Conservation (phyloP, 2,797 vertebrate species). For the Acanthurus leucopareius region DNA sequence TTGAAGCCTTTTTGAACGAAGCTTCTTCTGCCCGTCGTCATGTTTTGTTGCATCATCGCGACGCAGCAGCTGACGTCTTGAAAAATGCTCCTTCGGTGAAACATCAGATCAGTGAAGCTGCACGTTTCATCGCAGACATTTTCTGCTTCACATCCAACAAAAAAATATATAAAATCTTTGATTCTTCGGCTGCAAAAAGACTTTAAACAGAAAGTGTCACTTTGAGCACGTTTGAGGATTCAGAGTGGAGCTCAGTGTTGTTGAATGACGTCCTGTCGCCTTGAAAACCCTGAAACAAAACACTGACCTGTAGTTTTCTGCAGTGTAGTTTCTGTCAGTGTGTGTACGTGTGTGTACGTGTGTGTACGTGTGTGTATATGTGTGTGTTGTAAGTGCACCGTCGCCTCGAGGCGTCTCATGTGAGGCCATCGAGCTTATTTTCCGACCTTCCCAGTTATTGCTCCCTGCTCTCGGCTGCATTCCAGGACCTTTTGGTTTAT, state of each 20-base stretch:
- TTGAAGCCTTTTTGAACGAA: too few relatives aligned
- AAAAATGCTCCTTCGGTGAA: neutral
- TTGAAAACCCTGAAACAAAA: conserved; percentile 21
- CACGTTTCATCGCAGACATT: neutral
- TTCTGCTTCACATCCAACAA: neutral
- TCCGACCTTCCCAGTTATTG: conserved; percentile 55
- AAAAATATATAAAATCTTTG: too few relatives aligned
- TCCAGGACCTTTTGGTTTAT: conserved; percentile 43
- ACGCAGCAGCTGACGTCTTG: neutral
- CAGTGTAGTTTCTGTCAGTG: too few relatives aligned
- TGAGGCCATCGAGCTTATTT: conserved; percentile 50
- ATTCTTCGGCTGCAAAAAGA: too few relatives aligned
- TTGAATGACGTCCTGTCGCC: neutral
- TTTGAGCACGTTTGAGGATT: neutral
- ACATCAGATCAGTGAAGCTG: neutral
- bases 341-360: neutral
- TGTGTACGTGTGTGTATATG: too few relatives aligned
- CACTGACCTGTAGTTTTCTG: conserved; percentile 5
- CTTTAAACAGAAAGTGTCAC: neutral
- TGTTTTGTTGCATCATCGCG: too few relatives aligned
- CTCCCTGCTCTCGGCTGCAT: conserved; percentile 53
- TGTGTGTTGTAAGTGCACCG: conserved; percentile 1
- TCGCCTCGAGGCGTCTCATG: conserved; percentile 23
- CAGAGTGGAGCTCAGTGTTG: neutral
- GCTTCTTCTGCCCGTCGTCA: too few relatives aligned